A percentile compares a stretch with the other conserved stretches of the same genome.
These are phyloP conservation scores for Oikopleura dioica DNA, from an alignment of 23 tunicate species.

Conservation along the genomic window DNA sequence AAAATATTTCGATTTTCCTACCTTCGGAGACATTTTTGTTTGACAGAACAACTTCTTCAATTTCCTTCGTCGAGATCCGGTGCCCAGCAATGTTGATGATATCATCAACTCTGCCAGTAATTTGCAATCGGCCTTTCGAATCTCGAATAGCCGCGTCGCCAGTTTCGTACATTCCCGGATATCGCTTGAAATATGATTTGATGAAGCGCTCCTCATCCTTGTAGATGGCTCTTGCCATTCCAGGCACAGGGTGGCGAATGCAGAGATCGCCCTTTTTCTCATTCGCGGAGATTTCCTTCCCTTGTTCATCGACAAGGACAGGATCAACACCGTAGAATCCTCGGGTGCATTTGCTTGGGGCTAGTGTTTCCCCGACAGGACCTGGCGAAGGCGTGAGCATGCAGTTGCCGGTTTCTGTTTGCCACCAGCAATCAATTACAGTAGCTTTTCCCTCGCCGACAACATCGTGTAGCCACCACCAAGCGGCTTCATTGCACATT, in stretches of 20 bases:
- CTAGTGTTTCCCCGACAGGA: constrained; percentile 21
- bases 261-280: constrained; percentile 42
- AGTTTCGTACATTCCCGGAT: constrained; percentile 69
- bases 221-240: constrained; percentile 81
- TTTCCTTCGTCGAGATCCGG: constrained; percentile 77
- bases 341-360: constrained; percentile 54
- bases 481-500: constrained; percentile 81
- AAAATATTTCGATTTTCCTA: too few relatives aligned
- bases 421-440: constrained; percentile 99
- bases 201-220: constrained; percentile 75
- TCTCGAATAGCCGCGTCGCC: constrained; percentile 53
- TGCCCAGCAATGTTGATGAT: constrained; percentile 88
- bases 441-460: constrained; percentile 51
- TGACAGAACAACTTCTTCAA: constrained; percentile 63
- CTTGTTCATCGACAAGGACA: constrained; percentile 33
- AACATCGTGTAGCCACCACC: constrained; percentile 81
- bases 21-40: constrained; percentile 68
- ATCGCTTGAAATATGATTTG: constrained; percentile 51
- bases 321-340: constrained; percentile 80
- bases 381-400: constrained; percentile 70
- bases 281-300: constrained; percentile 19
- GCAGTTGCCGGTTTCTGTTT: constrained; percentile 92
- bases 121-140: constrained; percentile 35
- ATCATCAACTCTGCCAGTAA: constrained; percentile 94
- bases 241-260: constrained; percentile 75